These are phyloP conservation scores for Heliconius ismenius DNA, from an alignment of 2,888 invertebrate species.

Conservation along the genomic window DNA sequence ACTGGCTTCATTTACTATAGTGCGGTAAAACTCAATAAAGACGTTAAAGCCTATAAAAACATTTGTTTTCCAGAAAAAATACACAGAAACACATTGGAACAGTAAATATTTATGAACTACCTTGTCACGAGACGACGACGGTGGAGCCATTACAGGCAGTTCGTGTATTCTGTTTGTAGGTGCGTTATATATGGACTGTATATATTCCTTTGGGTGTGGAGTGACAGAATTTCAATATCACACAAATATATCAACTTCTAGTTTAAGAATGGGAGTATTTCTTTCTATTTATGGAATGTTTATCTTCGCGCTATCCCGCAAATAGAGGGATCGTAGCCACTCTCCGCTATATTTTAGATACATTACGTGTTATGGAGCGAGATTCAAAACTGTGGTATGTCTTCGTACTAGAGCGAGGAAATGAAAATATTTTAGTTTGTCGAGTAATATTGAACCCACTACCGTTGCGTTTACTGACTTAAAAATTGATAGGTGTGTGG, in stretches of 20 bases:
- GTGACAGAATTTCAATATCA: conserved; percentile 16
- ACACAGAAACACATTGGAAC: background rate
- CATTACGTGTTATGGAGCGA: background rate
- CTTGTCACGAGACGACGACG: background rate
- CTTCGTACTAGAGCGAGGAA: too few relatives aligned
- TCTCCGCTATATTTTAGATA: background rate
- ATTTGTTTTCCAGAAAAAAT: conserved; percentile 11
- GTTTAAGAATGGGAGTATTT: background rate
- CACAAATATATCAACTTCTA: background rate
- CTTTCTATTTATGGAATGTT: background rate
- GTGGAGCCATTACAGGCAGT: background rate
- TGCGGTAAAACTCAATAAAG: background rate
- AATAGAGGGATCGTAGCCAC: too few relatives aligned
- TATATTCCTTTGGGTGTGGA: background rate
- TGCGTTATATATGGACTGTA: conserved; percentile 5
- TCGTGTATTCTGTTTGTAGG: conserved; percentile 23
- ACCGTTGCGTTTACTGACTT: too few relatives aligned
- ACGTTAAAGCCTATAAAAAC: conserved; percentile 5
- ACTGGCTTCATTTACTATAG: background rate
- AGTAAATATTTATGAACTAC: conserved; percentile 19
- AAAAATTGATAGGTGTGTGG: too few relatives aligned
- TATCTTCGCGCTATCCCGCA: too few relatives aligned
- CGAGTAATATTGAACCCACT: too few relatives aligned
- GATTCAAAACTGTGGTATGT: background rate
- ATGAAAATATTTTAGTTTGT: too few relatives aligned